Evolutionary conservation across 2,113 vertebrate species (phyloP).

Genomic region (Tricholaema leucomelas): DNA sequence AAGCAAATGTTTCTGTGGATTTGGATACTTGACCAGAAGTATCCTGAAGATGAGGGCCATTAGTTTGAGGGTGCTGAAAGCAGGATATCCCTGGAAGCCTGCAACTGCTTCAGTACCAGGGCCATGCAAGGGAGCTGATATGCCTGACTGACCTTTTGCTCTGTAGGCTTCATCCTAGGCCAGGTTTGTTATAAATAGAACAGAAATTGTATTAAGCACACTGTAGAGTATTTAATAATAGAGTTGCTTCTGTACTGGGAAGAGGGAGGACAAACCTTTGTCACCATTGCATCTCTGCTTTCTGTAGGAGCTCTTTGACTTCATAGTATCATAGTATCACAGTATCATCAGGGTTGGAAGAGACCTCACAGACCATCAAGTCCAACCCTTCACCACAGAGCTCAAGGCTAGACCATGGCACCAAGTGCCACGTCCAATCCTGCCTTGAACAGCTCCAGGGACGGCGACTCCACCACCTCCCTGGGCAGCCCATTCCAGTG

Average conservation of each 20-base stretch:
- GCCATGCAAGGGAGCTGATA: rapidly evolving
- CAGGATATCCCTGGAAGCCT: neutral
- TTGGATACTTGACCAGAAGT: neutral
- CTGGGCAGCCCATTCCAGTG: too few species aligned
- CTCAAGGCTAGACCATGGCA: too few species aligned
- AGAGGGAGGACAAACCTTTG: neutral
- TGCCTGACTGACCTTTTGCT: neutral
- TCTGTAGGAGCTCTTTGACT: neutral
- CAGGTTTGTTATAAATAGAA: neutral
- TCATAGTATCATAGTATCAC: too few species aligned
- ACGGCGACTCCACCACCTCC: too few species aligned
- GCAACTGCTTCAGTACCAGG: neutral
- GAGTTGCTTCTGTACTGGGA: neutral
- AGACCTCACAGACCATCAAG: too few species aligned
- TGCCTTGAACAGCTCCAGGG: too few species aligned
- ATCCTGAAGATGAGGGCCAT: neutral
- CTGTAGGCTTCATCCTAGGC: neutral
- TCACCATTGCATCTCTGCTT: neutral
- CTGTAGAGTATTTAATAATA: neutral
- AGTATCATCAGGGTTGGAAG: too few species aligned
- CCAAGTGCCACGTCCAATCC: too few species aligned
- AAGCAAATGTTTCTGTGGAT: neutral
- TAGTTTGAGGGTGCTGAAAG: neutral
- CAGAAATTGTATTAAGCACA: neutral
- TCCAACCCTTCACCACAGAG: too few species aligned